Percentiles rank a stretch among this genome's conserved stretches.
Evolutionary conservation across 2,113 vertebrate species (phyloP).

Genomic region (Phrynocephalus versicolor): DNA sequence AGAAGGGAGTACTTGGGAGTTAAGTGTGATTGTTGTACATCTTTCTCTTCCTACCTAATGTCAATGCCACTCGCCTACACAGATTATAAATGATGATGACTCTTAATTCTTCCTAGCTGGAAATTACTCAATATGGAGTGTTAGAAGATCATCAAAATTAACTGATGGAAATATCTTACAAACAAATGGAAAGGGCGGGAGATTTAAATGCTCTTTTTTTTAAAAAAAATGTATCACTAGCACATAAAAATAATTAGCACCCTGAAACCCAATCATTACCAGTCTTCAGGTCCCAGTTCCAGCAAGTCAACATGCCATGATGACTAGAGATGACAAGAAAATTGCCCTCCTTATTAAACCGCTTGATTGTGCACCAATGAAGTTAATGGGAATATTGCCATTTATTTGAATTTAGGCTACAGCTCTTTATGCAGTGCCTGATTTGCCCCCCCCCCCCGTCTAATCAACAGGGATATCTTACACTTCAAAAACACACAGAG

Average conservation of each 20-base stretch:
- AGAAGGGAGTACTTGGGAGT: not conserved
- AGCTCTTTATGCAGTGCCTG: not conserved
- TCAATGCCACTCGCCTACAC: not conserved
- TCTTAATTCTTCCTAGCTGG: not conserved
- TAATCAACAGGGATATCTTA: not conserved
- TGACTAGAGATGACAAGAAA: conserved; percentile 21
- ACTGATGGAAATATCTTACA: not conserved
- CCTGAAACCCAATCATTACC: not conserved
- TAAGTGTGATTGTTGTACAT: not conserved
- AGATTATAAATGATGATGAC: not conserved
- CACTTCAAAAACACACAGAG: conserved; percentile 14
- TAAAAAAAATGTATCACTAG: not conserved
- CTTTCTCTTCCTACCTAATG: not conserved
- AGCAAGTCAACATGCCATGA: not conserved
- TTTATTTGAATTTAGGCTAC: not conserved
- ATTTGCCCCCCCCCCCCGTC: not conserved
- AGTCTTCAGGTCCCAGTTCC: not conserved
- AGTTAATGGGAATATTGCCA: not conserved
- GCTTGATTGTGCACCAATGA: not conserved
- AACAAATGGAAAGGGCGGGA: not conserved
- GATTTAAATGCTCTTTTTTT: not conserved
- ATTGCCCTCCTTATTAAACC: not conserved
- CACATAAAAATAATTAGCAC: not conserved
- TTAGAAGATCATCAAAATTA: not conserved
- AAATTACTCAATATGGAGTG: not conserved